Evolutionary conservation across 2,888 invertebrate species (phyloP), one percentile per base, ranked within the genome.

Genomic region (Stomorhina lunata): DNA sequence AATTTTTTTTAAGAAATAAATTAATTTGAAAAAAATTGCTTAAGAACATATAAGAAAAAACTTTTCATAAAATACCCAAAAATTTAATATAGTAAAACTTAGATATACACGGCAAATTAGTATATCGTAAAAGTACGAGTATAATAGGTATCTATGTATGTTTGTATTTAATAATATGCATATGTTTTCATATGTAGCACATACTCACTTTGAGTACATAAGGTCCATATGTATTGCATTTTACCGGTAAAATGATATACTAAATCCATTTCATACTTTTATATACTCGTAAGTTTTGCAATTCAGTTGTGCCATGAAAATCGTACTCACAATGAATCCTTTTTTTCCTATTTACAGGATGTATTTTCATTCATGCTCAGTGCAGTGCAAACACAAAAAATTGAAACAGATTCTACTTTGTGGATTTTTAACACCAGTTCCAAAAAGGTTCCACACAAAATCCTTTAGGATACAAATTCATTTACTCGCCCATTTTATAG

Each of bases 401-500:
- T 40, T 27, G 2, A 63, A 63, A 71, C 66, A 83, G 61, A 76
- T 20, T 66, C 66, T 55, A 80, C 0, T 2, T 10, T 40, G 32
- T 9, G 17, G 45, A 71, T 32, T 25, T 25, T n/a, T n/a, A n/a
- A n/a, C 55, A 59, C 5, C 4, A 20, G 43, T 4, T 17, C 0
- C 3, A 25, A 48, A 57, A 10, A 66, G n/a, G 0, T 61, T 27
- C 63, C 53, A 63, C 57, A 61, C 37, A 43, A 12, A 4, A 10
- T 15, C n/a, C n/a, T n/a, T 40, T 17, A 1, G 1, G 2, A n/a
- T 43, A 34, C 43, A 55, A 61, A 45, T n/a, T n/a, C n/a, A 29
- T 82, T 82, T 57, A 82, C 78, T 82, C 10, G 53, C 40, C 76
- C 9, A 32, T 2, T 81, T 73, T 68, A 55, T 68, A 73, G 61